Percentiles rank a stretch among this genome's conserved stretches.
Conservation (phyloP, 2,888 invertebrate species). For the Drosophila tripunctata region DNA sequence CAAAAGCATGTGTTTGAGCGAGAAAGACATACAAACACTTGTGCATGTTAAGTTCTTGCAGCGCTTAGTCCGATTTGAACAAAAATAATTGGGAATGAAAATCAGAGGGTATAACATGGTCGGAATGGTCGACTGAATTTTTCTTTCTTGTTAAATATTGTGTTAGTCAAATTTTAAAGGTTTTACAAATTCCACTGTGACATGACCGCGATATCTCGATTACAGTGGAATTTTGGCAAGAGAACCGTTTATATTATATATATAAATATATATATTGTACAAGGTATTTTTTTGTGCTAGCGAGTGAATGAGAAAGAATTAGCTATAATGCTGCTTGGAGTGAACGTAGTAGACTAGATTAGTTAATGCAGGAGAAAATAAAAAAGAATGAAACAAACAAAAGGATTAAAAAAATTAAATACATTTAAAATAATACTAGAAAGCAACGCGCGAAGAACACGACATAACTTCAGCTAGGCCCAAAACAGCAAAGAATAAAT, state of each 20-base stretch:
- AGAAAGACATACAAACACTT: no score
- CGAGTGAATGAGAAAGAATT: constrained; percentile 17
- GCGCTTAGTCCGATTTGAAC: no score
- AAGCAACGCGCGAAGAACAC: constrained; percentile 1
- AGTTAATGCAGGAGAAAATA: constrained; percentile 12
- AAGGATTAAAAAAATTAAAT: neutral
- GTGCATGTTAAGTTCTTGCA: no score
- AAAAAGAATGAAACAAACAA: neutral
- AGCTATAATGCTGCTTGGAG: constrained; percentile 8
- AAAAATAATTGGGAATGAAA: no score
- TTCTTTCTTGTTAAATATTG: neutral
- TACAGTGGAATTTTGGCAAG: constrained; percentile 6
- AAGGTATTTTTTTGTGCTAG: constrained; percentile 31
- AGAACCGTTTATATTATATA: constrained; percentile 14
- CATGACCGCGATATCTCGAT: neutral
- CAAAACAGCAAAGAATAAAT: neutral
- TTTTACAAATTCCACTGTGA: constrained; percentile 9
- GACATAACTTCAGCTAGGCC: neutral
- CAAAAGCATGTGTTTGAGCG: no score
- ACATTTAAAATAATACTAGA: neutral
- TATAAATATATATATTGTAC: no score
- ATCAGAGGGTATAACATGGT: no score
- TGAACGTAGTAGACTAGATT: constrained; percentile 34
- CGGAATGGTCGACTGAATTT: no score
- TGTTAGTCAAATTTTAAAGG: constrained; percentile 35